These are phyloP conservation scores for Synanthedon myopaeformis DNA, from an alignment of 2,888 invertebrate genomes.

Conservation along the genomic window DNA sequence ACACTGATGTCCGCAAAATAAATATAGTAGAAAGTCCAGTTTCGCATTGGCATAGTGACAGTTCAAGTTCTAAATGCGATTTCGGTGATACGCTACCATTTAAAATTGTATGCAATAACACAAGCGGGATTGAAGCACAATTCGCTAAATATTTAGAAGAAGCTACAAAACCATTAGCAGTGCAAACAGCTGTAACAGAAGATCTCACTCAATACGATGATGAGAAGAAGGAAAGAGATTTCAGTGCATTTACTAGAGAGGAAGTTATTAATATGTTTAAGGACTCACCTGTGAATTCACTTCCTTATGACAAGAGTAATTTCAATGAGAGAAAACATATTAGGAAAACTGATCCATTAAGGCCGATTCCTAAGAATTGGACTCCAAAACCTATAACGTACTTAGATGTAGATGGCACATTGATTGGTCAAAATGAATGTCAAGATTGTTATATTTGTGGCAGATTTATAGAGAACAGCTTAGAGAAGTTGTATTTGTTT, in stretches of 20 bases:
- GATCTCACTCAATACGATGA: conserved; percentile 27
- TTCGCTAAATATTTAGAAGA: conserved; percentile 47
- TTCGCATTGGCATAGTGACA: conserved; percentile 25
- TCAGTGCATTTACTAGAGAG: conserved; percentile 38
- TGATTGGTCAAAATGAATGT: conserved; percentile 34
- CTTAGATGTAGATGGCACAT: conserved; percentile 34
- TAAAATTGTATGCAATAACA: conserved; percentile 46
- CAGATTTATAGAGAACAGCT: conserved; percentile 33
- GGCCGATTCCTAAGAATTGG: conserved; percentile 37
- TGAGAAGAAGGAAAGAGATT: conserved; percentile 24
- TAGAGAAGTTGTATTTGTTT: conserved; percentile 51
- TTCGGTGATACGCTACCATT: conserved; percentile 52
- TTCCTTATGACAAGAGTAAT: conserved; percentile 34
- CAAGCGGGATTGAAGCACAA: conserved; percentile 48
- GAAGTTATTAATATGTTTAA: conserved; percentile 59
- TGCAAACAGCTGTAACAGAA: conserved; percentile 19
- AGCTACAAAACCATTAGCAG: conserved; percentile 21
- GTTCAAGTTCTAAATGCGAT: conserved; percentile 36
- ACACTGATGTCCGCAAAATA: conserved; percentile 15
- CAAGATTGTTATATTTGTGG: conserved; percentile 52
- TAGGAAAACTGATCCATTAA: conserved; percentile 52
- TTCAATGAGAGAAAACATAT: conserved; percentile 37
- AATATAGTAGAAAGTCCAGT: conserved; percentile 51
- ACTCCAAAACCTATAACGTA: conserved; percentile 24
- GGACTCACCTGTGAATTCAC: conserved; percentile 49